Percentiles rank a stretch among this genome's conserved stretches.
Evolutionary conservation across 1,140 invertebrate species (phyloP).

Genomic region (Anoplolepis gracilipes): DNA sequence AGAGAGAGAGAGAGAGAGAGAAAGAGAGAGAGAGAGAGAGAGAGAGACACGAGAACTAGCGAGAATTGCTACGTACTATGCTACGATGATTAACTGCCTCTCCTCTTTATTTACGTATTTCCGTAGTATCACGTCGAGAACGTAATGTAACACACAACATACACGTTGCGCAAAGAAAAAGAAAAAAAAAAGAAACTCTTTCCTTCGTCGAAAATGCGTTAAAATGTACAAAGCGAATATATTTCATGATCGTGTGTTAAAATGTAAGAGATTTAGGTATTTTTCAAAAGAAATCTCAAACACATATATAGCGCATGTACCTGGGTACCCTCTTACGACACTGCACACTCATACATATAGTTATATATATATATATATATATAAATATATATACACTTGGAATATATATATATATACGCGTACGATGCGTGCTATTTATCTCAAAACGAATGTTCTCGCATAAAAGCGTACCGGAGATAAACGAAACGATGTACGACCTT

Average conservation of each 20-base stretch:
- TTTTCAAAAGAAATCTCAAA: constrained; percentile 56
- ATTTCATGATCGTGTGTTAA: constrained; percentile 54
- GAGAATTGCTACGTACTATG: constrained; percentile 8
- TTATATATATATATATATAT: constrained; percentile 44
- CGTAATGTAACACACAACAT: constrained; percentile 22
- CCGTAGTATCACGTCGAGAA: constrained; percentile 51
- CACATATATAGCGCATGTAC: constrained; percentile 62
- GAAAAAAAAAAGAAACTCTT: background rate
- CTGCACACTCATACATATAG: constrained; percentile 46
- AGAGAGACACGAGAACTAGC: background rate
- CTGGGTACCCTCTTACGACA: constrained; percentile 61
- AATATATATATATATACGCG: constrained; percentile 46
- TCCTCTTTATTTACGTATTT: constrained; percentile 46
- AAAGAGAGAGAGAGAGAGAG: no score
- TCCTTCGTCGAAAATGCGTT: constrained; percentile 45
- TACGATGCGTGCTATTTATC: constrained; percentile 63
- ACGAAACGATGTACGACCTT: constrained; percentile 73
- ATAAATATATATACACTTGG: constrained; percentile 57
- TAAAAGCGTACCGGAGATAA: constrained; percentile 65
- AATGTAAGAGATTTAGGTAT: constrained; percentile 59
- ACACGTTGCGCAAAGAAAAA: constrained; percentile 3
- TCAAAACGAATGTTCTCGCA: constrained; percentile 64
- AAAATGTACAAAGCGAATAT: constrained; percentile 60
- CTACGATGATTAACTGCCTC: constrained; percentile 52
- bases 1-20: no score